phyloP scores from a whole-genome alignment of 2,113 vertebrate genomes.

The Myodes glareolus region DNA sequence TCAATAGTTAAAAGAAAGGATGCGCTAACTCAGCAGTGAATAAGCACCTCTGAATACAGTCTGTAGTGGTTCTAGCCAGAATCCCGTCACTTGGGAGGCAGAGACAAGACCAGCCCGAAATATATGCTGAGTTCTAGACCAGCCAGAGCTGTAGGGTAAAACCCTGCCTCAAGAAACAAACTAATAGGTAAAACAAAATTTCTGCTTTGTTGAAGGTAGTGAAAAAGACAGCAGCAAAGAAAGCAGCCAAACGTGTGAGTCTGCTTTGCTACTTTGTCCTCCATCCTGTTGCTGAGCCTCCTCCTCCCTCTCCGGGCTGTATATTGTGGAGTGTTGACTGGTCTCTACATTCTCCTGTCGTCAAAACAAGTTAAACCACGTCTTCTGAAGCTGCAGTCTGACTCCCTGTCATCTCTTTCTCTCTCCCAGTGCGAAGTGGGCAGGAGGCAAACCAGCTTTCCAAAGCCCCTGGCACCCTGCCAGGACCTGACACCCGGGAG shows the following conservation, averaged over 20 bases:
- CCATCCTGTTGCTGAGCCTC: conserved; percentile 59
- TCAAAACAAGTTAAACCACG: conserved; percentile 80
- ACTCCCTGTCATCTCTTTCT: conserved; percentile 74
- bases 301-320: conserved; percentile 72
- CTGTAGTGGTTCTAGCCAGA: not conserved
- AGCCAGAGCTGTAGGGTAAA: not conserved
- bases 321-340: conserved; percentile 82
- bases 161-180: not conserved
- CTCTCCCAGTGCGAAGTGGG: conserved; percentile 65
- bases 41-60: not conserved
- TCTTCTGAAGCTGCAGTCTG: conserved; percentile 79
- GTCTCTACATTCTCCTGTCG: conserved; percentile 84
- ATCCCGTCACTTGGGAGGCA: not conserved
- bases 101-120: not conserved
- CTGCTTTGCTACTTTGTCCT: conserved; percentile 52
- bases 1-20: conserved; percentile 48
- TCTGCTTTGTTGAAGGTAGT: conserved; percentile 73
- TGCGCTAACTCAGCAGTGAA: conserved; percentile 69
- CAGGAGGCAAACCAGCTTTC: conserved; percentile 78
- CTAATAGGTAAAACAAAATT: conserved; percentile 37
- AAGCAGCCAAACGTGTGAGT: conserved; percentile 69
- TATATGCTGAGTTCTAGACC: not conserved
- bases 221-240: conserved; percentile 77
- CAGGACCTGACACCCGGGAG: conserved; percentile 75
- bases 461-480: conserved; percentile 79